Base-by-base conservation (phyloP, 2,888 invertebrate species). In the Amitus sp. region DNA sequence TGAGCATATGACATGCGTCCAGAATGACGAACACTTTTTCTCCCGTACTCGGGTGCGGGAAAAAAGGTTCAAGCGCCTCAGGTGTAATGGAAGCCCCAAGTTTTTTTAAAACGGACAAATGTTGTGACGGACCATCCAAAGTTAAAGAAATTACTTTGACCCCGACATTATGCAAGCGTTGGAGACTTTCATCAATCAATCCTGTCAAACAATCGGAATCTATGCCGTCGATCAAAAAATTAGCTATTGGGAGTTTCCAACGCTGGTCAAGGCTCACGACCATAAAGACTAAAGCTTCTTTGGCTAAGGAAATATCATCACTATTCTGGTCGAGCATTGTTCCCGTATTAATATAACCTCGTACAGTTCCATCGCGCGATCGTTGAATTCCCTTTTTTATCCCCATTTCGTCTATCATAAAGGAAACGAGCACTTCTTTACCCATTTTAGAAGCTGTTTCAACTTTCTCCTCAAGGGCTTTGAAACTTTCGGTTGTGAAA, bases 321-420 rank as follows among this genome's bases (percentile, higher is more conserved):
- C 33, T 13, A 47, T 56, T 45, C n/a, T 3, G 6, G 9, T 9
- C 9, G 2, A 10, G 3, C 3, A 12, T n/a, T n/a, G 4, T 12
- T 3, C 70, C 65, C 46, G 64, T 40, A 34, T 66, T 63, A 9
- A 69, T 49, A 47, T 65, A 58, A 2, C 69, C 68, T 43, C 49
- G 52, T 23, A 58, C 37, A 10, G 28, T 63, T 7, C 49, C 62
- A 52, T 62, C 43, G 19, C 15, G 51, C 27, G 42, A 28, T 13
- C 47, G 43, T 19, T 56, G 52, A 4, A 63, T 30, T 9, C 46
- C 49, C 43, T 58, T 63, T 30, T 66, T 55, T 15, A 68, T 65
- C 1, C 55, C 45, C 18, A 70, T 64, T 52, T 67, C 67, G 42
- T 67, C 67, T 9, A 68, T 12, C 47, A 68, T 55, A 1, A 69